Percentiles rank a stretch among this genome's conserved stretches.
These are phyloP conservation scores for Sceloporus undulatus DNA, from an alignment of 2,113 vertebrate species.

Conservation along the genomic window DNA sequence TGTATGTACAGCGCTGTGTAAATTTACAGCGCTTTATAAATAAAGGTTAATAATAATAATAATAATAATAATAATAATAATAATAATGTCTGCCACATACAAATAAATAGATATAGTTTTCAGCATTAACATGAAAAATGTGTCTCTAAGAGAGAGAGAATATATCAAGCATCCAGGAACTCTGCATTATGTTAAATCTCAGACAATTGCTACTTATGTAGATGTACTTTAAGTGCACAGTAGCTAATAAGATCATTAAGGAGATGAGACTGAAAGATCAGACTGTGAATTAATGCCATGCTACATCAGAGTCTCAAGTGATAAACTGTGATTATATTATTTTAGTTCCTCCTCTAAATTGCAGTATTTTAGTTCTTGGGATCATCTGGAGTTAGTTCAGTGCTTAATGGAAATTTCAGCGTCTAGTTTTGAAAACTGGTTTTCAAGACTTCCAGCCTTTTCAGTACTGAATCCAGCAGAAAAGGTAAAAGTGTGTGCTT, in stretches of 20 bases:
- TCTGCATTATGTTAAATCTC: conserved; percentile 50
- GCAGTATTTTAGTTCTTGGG: background rate
- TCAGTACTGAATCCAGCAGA: background rate
- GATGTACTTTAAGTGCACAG: conserved; percentile 35
- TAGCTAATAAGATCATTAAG: conserved; percentile 51
- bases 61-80: no score
- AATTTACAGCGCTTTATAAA: no score
- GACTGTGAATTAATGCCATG: background rate
- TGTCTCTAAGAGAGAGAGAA: conserved; percentile 17
- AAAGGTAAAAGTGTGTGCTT: background rate
- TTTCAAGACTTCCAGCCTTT: background rate
- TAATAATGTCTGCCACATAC: conserved; percentile 21
- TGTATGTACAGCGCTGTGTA: no score
- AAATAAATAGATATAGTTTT: conserved; percentile 47
- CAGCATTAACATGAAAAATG: conserved; percentile 34
- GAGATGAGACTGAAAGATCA: conserved; percentile 16
- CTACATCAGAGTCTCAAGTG: conserved; percentile 14
- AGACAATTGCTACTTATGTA: conserved; percentile 31
- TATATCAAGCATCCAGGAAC: conserved; percentile 45
- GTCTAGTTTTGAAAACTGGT: background rate
- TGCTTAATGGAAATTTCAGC: background rate
- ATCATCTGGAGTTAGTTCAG: conserved; percentile 9
- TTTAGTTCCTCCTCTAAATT: background rate
- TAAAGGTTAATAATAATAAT: no score
- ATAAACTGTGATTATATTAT: background rate